A percentile compares a stretch with the other conserved stretches of the same genome.
These are phyloP conservation scores for Echinometra lucunter DNA, from an alignment of 53 echinoderm and acorn worm species.

Conservation along the genomic window DNA sequence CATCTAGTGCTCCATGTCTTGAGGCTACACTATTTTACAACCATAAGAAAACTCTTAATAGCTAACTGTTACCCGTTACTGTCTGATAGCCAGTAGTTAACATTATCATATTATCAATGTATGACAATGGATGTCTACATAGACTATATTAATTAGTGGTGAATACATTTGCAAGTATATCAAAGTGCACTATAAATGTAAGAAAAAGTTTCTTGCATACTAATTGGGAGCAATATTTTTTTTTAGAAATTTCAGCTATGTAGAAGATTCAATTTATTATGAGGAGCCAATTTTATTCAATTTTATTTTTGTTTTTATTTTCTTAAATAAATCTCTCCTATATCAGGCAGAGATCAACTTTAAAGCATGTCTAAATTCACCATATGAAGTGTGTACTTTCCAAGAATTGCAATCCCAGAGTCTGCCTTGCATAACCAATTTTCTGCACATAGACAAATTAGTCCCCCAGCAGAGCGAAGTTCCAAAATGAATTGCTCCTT, in stretches of 20 bases:
- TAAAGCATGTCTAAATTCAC: not conserved
- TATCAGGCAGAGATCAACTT: too few species aligned
- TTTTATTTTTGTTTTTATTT: too few species aligned
- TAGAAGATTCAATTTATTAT: too few species aligned
- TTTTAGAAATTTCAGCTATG: too few species aligned
- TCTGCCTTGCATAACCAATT: conserved; percentile 12
- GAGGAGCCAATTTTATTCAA: too few species aligned
- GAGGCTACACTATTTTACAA: not conserved
- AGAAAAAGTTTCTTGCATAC: too few species aligned
- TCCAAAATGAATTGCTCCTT: conserved; percentile 55
- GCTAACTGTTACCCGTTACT: not conserved
- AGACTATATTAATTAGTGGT: not conserved
- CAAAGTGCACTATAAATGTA: too few species aligned
- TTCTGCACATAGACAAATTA: conserved; percentile 47
- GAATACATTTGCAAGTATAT: too few species aligned
- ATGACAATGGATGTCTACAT: not conserved
- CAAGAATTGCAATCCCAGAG: not conserved
- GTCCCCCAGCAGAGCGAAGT: not conserved
- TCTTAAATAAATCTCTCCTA: too few species aligned
- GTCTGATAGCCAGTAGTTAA: not conserved
- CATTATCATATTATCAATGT: not conserved
- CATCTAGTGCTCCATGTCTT: not conserved
- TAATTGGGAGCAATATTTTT: too few species aligned
- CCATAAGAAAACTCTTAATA: not conserved
- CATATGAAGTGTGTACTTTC: not conserved